Conservation (phyloP, 1,140 invertebrate species). For the Colletes latitarsis region DNA sequence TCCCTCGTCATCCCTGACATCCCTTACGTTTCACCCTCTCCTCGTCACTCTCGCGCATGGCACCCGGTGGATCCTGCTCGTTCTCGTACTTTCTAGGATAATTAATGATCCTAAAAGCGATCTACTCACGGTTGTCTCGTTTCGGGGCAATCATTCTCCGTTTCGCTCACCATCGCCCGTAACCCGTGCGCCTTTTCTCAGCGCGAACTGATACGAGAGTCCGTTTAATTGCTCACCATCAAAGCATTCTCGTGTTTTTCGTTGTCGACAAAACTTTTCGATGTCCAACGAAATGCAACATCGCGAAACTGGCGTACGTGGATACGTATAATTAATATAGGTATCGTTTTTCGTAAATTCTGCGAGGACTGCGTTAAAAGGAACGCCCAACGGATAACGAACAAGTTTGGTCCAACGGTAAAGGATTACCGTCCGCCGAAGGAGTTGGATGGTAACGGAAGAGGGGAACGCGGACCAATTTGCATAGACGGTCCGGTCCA, state of each 20-base stretch:
- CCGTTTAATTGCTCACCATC: too few relatives aligned
- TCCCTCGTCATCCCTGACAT: constrained; percentile 46
- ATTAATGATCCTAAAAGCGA: constrained; percentile 79
- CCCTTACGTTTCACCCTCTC: constrained; percentile 19
- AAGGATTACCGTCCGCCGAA: constrained; percentile 12
- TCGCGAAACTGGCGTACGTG: too few relatives aligned
- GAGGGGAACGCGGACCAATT: constrained; percentile 31
- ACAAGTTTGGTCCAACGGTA: not conserved
- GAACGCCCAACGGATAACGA: too few relatives aligned
- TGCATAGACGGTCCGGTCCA: constrained; percentile 51
- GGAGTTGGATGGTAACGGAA: constrained; percentile 3
- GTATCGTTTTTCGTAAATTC: too few relatives aligned
- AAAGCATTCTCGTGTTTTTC: too few relatives aligned
- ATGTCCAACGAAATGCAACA: too few relatives aligned
- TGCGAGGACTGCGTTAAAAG: too few relatives aligned
- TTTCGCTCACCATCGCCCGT: constrained; percentile 24
- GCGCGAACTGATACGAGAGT: not conserved
- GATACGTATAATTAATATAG: too few relatives aligned
- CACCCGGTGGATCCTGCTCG: constrained; percentile 46
- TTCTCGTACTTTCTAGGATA: constrained; percentile 72
- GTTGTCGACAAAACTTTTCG: too few relatives aligned
- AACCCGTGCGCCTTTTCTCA: not conserved
- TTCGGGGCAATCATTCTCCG: constrained; percentile 69
- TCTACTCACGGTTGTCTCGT: constrained; percentile 77
- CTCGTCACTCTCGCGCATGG: not conserved